Evolutionary conservation across 1,140 invertebrate genomes (phyloP).

Genomic region (Plutomurus gul): DNA sequence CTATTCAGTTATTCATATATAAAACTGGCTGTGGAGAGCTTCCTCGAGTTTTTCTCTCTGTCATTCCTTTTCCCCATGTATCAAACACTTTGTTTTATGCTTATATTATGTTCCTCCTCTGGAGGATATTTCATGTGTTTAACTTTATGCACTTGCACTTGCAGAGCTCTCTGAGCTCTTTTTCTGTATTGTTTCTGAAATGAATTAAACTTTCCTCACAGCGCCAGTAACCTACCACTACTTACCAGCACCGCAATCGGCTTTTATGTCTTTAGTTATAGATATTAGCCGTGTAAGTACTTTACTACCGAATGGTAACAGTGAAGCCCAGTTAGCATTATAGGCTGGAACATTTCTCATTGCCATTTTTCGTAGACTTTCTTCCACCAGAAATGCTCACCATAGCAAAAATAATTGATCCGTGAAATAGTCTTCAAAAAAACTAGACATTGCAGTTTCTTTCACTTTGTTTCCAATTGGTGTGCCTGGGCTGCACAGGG

Average conservation of each 20-base stretch:
- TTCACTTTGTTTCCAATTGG: too few species aligned
- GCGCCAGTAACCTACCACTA: neutral
- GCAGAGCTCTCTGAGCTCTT: too few species aligned
- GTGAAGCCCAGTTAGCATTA: too few species aligned
- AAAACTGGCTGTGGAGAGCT: neutral
- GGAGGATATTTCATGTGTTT: neutral
- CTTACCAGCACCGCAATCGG: neutral
- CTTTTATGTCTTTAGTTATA: neutral
- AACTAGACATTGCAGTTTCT: too few species aligned
- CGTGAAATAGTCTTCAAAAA: neutral
- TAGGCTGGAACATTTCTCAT: neutral
- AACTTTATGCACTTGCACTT: conserved; percentile 11
- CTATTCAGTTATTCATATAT: conserved; percentile 6
- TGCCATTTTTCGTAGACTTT: neutral
- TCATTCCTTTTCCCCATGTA: conserved; percentile 12
- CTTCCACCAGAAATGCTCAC: neutral
- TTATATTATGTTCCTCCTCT: conserved; percentile 3
- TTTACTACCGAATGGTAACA: neutral
- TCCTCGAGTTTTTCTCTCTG: neutral
- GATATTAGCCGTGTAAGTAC: neutral
- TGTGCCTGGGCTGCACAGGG: neutral
- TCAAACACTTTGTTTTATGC: conserved; percentile 18
- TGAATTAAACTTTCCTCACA: conserved; percentile 1
- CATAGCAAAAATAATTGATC: neutral
- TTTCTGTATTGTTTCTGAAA: neutral